A percentile compares a stretch with the other conserved stretches of the same genome.
Evolutionary conservation across 2,797 vertebrate species (phyloP).

Genomic region (Syndactyla subalaris): DNA sequence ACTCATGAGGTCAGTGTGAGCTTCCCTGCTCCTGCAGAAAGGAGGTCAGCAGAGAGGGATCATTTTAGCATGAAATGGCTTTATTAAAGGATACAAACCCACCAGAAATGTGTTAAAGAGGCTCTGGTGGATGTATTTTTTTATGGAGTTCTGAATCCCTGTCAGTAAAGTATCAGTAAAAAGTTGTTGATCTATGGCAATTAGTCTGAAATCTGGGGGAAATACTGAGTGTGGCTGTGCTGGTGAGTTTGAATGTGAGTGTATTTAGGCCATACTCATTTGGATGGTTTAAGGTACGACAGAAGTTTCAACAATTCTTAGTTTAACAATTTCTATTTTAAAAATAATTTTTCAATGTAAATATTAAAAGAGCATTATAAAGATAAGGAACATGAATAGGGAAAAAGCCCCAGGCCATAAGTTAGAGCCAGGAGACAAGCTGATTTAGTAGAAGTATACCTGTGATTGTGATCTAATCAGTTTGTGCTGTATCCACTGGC

Average conservation of each 20-base stretch:
- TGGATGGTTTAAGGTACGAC: background rate
- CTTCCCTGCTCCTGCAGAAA: background rate
- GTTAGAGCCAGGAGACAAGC: background rate
- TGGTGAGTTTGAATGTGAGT: background rate
- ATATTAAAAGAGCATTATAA: background rate
- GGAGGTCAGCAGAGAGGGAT: background rate
- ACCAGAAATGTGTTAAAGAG: background rate
- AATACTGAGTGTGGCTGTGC: background rate
- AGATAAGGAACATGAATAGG: background rate
- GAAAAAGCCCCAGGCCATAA: background rate
- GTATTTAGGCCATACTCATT: rapidly evolving
- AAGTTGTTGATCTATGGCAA: background rate
- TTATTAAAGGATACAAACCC: background rate
- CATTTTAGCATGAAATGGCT: rapidly evolving
- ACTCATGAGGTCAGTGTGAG: background rate
- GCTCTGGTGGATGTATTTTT: rapidly evolving
- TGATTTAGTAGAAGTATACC: background rate
- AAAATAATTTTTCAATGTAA: background rate
- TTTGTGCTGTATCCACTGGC: rapidly evolving
- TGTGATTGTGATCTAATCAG: background rate
- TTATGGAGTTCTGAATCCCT: background rate
- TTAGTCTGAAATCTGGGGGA: background rate
- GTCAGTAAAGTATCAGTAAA: background rate
- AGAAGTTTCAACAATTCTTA: background rate
- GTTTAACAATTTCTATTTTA: background rate